Evolutionary conservation across 2,888 invertebrate species (phyloP), one percentile per base, ranked within the genome.

Genomic region (Eupithecia subfuscata): DNA sequence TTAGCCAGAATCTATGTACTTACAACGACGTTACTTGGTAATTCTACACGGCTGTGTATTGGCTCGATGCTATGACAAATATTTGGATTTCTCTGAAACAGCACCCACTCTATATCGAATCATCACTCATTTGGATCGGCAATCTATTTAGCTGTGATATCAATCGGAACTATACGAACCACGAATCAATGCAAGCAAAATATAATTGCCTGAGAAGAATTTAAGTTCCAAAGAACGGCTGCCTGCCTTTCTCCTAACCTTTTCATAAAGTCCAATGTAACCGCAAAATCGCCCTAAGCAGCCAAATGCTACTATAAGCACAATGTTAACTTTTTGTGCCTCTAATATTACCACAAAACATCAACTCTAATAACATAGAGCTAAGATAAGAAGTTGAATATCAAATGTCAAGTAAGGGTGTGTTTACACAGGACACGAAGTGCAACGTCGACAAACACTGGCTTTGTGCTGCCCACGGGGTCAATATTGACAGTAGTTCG

Each of bases 401-500:
- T 75, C 48, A 82, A 83, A 91, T 90, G 90, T 91, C 91, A 92
- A 91, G 91, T 93, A 88, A 91, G 89, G 90, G 86, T 79, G 82
- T 88, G 94, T 95, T 93, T 94, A 91, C 93, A 92, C 88, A 95
- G 94, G 94, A 94, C 88, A 87, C 91, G 89, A 92, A 94, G 94
- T 94, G 95, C 95, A 94, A 93, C 90, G 91, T 88, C 87, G 92
- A 87, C 92, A 94, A 95, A 95, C 92, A 92, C 83, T 91, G 87
- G 91, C 93, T 92, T 94, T 94, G 93, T 94, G 91, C 87, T 90
- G 90, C 91, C 92, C 91, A 93, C 90, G 88, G 90, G 87, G 92
- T 89, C 90, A 95, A 95, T 94, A 94, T 95, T 94, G 88, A 89
- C 86, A 88, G 87, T 88, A 87, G 89, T 94, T 94, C 94, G 90